Conservation (phyloP, 2,888 invertebrate genomes). For the Scrobipalpa atriplicella region DNA sequence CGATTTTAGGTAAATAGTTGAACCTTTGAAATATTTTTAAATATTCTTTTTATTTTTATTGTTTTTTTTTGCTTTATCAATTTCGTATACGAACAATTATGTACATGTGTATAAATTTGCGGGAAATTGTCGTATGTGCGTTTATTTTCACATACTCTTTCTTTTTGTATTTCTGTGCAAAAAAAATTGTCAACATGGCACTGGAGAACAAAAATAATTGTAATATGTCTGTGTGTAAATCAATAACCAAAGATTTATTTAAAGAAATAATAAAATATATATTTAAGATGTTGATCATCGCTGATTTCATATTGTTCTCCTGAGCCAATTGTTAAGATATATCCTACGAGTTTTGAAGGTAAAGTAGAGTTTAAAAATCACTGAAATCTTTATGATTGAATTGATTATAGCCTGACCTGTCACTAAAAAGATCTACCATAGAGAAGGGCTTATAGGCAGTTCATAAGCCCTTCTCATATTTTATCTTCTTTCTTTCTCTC, state of each 20-base stretch:
- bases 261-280: background rate
- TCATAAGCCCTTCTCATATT: no score
- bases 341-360: no score
- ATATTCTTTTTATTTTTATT: background rate
- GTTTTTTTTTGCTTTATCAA: background rate
- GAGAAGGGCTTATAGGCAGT: no score
- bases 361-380: no score
- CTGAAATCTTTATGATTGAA: no score
- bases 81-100: conserved; percentile 1
- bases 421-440: no score
- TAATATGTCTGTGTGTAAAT: background rate
- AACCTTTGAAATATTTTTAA: conserved; percentile 5
- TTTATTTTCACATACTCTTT: background rate
- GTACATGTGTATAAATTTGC: background rate
- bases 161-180: background rate
- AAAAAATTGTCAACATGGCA: background rate
- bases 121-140: background rate
- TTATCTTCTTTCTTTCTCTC: no score
- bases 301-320: background rate
- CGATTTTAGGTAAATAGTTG: conserved; percentile 1
- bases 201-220: background rate
- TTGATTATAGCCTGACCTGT: no score
- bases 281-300: background rate
- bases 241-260: background rate
- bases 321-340: background rate